Evolutionary conservation across 2,888 invertebrate species (phyloP).

Genomic region (Drosophila putrida): DNA sequence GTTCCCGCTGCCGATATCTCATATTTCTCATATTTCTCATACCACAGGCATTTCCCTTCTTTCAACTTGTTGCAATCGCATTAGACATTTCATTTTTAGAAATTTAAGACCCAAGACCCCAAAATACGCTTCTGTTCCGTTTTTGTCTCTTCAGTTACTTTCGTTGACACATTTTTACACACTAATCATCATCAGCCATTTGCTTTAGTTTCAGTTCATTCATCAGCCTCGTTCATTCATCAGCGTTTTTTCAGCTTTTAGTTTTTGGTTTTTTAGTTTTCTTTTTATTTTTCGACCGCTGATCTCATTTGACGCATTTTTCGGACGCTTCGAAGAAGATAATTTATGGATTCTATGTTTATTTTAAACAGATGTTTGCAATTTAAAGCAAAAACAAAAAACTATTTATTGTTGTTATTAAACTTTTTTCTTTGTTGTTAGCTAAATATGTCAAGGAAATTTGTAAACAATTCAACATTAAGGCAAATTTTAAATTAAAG

Average conservation of each 20-base stretch:
- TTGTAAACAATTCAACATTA: slow-evolving; percentile 41
- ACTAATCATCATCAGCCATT: slow-evolving; percentile 50
- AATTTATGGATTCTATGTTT: slow-evolving; percentile 56
- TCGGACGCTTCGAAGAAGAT: slow-evolving; percentile 24
- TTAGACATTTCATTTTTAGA: slow-evolving; percentile 52
- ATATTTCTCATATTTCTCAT: slow-evolving; percentile 20
- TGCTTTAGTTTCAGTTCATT: slow-evolving; percentile 20
- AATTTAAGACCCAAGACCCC: slow-evolving; percentile 46
- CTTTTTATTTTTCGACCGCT: slow-evolving; percentile 46
- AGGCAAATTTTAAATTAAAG: background rate
- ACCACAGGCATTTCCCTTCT: slow-evolving; percentile 14
- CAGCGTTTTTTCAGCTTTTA: slow-evolving; percentile 23
- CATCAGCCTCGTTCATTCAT: slow-evolving; percentile 42
- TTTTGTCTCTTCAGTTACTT: slow-evolving; percentile 54
- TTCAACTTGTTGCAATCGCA: slow-evolving; percentile 58
- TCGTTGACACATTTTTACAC: slow-evolving; percentile 72
- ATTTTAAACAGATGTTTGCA: slow-evolving; percentile 70
- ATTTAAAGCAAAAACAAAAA: slow-evolving; percentile 33
- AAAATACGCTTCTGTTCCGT: slow-evolving; percentile 35
- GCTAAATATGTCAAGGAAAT: slow-evolving; percentile 74
- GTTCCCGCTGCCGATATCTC: slow-evolving; percentile 1
- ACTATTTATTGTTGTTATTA: slow-evolving; percentile 36
- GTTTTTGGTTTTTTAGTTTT: slow-evolving; percentile 24
- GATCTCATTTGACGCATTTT: slow-evolving; percentile 69
- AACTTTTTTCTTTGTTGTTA: slow-evolving; percentile 28